phyloP scores from a whole-genome alignment of 2,797 vertebrate species.

The Rhinophrynus dorsalis region DNA sequence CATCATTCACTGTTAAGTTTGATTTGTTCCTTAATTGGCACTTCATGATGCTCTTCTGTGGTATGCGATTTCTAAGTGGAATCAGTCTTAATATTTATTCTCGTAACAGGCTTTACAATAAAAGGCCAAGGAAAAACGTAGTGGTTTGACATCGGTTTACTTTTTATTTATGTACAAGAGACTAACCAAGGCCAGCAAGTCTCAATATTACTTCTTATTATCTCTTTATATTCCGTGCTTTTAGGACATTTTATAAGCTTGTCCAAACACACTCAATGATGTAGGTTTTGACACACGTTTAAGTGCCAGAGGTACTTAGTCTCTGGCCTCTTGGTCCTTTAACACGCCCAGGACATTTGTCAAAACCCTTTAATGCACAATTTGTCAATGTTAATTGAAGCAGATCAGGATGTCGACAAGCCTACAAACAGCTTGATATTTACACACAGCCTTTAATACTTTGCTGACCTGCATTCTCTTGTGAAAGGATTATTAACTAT shows the following conservation, averaged over 20 bases:
- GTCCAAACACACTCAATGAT: constrained; percentile 32
- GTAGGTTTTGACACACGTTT: constrained; percentile 38
- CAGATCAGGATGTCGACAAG: constrained; percentile 36
- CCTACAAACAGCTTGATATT: constrained; percentile 23
- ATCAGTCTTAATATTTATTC: no score
- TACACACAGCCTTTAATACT: not conserved
- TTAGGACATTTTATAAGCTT: constrained; percentile 42
- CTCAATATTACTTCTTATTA: constrained; percentile 2
- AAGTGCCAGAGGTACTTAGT: constrained; percentile 43
- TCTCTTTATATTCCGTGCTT: constrained; percentile 12
- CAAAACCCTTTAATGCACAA: constrained; percentile 28
- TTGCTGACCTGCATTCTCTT: not conserved
- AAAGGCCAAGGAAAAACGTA: no score
- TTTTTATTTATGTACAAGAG: no score
- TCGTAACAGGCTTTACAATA: no score
- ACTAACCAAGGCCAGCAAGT: not conserved
- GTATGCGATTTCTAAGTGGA: no score
- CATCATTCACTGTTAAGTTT: not conserved
- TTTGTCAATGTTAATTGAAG: constrained; percentile 42
- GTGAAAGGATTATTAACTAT: not conserved
- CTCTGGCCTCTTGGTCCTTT: constrained; percentile 31
- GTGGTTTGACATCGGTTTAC: no score
- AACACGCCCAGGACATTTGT: constrained; percentile 35
- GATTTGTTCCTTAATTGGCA: not conserved
- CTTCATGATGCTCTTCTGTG: not conserved